Percentiles rank a stretch among this genome's conserved stretches.
Evolutionary conservation across 2,888 invertebrate species (phyloP).

Genomic region (Ceramica pisi): DNA sequence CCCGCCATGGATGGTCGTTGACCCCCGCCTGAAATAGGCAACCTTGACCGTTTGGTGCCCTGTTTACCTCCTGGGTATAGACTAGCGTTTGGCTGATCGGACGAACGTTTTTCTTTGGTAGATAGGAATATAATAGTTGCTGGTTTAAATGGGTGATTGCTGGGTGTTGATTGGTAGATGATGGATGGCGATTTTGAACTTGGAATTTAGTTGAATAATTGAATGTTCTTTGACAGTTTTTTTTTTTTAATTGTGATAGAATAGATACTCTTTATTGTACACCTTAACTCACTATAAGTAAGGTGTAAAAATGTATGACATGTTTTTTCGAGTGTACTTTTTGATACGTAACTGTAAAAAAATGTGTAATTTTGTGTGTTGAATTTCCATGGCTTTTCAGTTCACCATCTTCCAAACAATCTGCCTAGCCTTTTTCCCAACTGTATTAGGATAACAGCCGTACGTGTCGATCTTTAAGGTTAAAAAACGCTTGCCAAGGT

Average conservation of each 20-base stretch:
- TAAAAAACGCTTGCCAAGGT: too few relatives aligned
- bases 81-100: conserved; percentile 12
- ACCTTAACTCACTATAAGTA: too few relatives aligned
- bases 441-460: too few relatives aligned
- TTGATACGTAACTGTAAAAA: too few relatives aligned
- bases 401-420: background rate
- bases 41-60: conserved; percentile 84
- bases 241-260: background rate
- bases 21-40: conserved; percentile 83
- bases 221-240: background rate
- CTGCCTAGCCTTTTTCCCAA: background rate
- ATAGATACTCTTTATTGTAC: too few relatives aligned
- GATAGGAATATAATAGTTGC: background rate
- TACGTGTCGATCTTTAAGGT: too few relatives aligned
- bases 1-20: conserved; percentile 72
- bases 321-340: too few relatives aligned
- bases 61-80: conserved; percentile 65
- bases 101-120: conserved; percentile 6
- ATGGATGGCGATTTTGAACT: conserved; percentile 32
- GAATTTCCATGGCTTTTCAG: background rate
- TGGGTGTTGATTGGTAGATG: conserved; percentile 17
- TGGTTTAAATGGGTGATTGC: conserved; percentile 11
- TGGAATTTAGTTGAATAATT: background rate
- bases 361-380: background rate
- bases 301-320: too few relatives aligned